Evolutionary conservation across 1,140 invertebrate genomes (phyloP).

Genomic region (Drosophila varians): DNA sequence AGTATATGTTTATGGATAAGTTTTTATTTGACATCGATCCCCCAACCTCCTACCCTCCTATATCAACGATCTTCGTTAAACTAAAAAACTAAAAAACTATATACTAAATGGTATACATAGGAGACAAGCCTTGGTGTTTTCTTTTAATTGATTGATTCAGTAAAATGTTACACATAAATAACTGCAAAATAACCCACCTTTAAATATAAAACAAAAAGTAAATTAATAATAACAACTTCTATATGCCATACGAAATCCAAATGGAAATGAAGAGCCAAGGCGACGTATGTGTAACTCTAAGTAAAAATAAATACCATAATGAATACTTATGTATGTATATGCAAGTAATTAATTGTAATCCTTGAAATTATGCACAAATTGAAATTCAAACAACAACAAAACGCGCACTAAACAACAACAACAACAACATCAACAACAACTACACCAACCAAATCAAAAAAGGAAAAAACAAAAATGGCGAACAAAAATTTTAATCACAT

Average conservation of each 20-base stretch:
- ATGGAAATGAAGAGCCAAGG: constrained; percentile 28
- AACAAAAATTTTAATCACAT: constrained; percentile 66
- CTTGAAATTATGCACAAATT: constrained; percentile 63
- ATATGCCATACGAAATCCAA: constrained; percentile 45
- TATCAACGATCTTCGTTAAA: constrained; percentile 59
- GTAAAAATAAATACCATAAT: constrained; percentile 47
- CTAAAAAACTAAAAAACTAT: constrained; percentile 16
- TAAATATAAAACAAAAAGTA: constrained; percentile 65
- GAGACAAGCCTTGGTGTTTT: constrained; percentile 25
- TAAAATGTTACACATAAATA: constrained; percentile 59
- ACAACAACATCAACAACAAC: constrained; percentile 7
- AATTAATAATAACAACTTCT: constrained; percentile 50
- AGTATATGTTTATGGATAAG: constrained; percentile 52
- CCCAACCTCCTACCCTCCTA: constrained; percentile 18
- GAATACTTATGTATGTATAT: constrained; percentile 47
- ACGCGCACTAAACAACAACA: constrained; percentile 41
- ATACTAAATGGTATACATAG: constrained; percentile 40
- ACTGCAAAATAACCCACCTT: constrained; percentile 82
- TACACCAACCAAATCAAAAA: constrained; percentile 15
- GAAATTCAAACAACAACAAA: constrained; percentile 38
- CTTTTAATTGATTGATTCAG: constrained; percentile 41
- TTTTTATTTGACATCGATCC: constrained; percentile 46
- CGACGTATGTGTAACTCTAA: constrained; percentile 54
- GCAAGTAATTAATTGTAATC: constrained; percentile 54
- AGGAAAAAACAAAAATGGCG: constrained; percentile 51